Evolutionary conservation across 1,140 invertebrate genomes (phyloP), one percentile per base, ranked within the genome.

Genomic region (Neelides sp.): DNA sequence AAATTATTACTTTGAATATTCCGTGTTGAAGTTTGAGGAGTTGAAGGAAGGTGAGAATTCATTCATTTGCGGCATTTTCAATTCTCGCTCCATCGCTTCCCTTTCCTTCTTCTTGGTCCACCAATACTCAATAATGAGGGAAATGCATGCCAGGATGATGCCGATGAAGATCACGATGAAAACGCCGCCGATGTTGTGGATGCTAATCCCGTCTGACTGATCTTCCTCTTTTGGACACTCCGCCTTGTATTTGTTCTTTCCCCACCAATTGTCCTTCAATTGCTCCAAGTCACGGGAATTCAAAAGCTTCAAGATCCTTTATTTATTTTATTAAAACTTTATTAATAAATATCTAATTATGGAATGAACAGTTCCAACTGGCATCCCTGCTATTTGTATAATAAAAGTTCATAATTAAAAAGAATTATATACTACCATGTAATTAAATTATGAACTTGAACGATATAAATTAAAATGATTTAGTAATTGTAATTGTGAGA

Each of bases 111-210:
- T 67, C 10, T 55, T 45, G 64, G 91, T 93, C 77, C 86, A 94
- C 79, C 88, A 95, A 63, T 94, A 96, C 68, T 98, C 93, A 36
- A 92, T 80, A 0, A 80, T 82, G n/a, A 97, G 69, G 0, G 90
- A 93, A 22, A 95, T 68, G 59, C 90, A 88, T 8, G 92, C 88
- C 61, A 94, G 70, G 0, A 82, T 83, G 35, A 95, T 93, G 0
- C 91, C 91, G 42, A 91, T 85, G 59, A 94, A 89, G 55, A 95
- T 93, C 0, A 94, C 86, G 37, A 97, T 91, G 63, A 97, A 98
- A 0, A 97, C 92, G 1, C 93, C 93, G 32, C 32, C 90, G 54
- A 97, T 98, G 65, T 97, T 97, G 58, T 92, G 78, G 55, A 98
- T 95, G 50, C 87, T 92, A 61, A 98, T 98, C 30, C 93, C 92